phyloP scores from a whole-genome alignment of 2,797 vertebrate species.

The Pseudomugil tenellus region DNA sequence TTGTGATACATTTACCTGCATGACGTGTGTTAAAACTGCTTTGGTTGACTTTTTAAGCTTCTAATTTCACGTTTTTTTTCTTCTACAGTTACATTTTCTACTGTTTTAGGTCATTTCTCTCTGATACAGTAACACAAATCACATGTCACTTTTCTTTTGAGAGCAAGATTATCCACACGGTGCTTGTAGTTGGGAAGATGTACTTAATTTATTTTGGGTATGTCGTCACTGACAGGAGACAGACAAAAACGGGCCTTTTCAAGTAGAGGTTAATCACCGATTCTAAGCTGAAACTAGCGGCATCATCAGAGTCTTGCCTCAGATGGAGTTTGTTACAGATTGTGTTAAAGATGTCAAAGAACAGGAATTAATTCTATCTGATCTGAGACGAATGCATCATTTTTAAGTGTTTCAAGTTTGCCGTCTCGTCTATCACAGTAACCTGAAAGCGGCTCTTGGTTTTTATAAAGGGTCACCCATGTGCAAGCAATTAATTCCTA shows the following conservation, averaged over 20 bases:
- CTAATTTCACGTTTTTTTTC: too few relatives aligned
- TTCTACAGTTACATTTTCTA: too few relatives aligned
- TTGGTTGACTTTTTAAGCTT: too few relatives aligned
- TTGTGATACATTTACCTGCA: too few relatives aligned
- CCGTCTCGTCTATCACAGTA: conserved; percentile 37
- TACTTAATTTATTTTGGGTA: not conserved
- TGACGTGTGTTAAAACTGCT: too few relatives aligned
- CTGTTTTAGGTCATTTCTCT: not conserved
- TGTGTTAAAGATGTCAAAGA: not conserved
- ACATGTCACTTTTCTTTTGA: not conserved
- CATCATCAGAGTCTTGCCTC: not conserved
- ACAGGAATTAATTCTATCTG: conserved; percentile 18
- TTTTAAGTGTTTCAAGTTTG: conserved; percentile 31
- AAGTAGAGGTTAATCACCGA: not conserved
- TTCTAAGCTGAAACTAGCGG: not conserved
- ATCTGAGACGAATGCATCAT: conserved; percentile 19
- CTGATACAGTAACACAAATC: not conserved
- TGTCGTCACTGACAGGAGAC: not conserved
- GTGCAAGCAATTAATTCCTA: conserved; percentile 59
- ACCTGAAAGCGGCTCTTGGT: conserved; percentile 48
- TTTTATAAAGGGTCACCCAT: conserved; percentile 26
- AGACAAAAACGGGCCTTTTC: not conserved
- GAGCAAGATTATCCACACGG: not conserved
- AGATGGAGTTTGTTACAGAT: conserved; percentile 7
- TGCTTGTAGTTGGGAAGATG: not conserved